Conservation (phyloP, 35 echinoderm and acorn worm species). For the Stichopus chloronotus region DNA sequence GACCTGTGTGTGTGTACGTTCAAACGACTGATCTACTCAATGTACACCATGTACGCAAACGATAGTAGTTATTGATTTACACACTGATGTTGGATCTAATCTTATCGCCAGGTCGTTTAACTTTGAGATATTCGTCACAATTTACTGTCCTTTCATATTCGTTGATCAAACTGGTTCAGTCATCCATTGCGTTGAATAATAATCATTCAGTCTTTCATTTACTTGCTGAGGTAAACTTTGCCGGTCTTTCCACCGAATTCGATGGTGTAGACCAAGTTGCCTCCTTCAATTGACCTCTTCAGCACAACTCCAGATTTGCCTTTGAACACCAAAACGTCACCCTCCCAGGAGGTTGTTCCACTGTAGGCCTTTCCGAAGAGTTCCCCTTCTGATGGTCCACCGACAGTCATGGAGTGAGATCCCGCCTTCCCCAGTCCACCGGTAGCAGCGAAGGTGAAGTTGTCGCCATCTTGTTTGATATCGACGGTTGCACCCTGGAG, state of each 20-base stretch:
- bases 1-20: no score
- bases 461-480: conserved; percentile 77
- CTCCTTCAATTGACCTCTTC: conserved; percentile 25
- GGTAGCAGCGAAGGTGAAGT: conserved; percentile 70
- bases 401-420: conserved; percentile 60
- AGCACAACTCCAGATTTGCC: conserved; percentile 19
- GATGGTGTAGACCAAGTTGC: conserved; percentile 25
- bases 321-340: not conserved
- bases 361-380: conserved; percentile 49
- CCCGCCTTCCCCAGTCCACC: conserved; percentile 57
- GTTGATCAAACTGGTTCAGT: no score
- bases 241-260: conserved; percentile 12
- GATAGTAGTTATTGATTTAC: no score
- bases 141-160: no score
- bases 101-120: no score
- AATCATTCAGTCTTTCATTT: not conserved
- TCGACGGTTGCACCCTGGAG: conserved; percentile 47
- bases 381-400: conserved; percentile 48
- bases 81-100: no score
- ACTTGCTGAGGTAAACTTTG: conserved; percentile 26
- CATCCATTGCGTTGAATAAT: no score
- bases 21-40: no score
- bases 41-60: no score
- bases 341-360: conserved; percentile 3
- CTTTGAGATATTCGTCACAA: no score